A percentile compares a stretch with the other conserved stretches of the same genome.
These are phyloP conservation scores for Tinamus major DNA, from an alignment of 2,797 vertebrate species.

Conservation along the genomic window DNA sequence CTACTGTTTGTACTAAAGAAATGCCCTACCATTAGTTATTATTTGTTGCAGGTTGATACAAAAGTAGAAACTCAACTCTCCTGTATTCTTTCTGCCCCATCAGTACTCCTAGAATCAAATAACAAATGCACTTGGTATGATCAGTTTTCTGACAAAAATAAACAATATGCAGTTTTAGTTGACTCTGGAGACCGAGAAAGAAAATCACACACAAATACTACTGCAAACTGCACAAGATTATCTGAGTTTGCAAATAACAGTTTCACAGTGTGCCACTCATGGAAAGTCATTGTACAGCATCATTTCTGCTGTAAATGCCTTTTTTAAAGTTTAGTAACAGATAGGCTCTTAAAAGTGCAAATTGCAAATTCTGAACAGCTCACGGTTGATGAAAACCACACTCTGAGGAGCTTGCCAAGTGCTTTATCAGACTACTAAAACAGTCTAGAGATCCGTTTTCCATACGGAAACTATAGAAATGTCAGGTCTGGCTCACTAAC, in stretches of 20 bases:
- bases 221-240: not conserved
- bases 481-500: not conserved
- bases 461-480: not conserved
- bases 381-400: too few relatives aligned
- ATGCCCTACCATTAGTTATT: not conserved
- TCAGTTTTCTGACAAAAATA: not conserved
- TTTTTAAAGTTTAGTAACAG: not conserved
- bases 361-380: not conserved
- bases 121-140: not conserved
- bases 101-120: not conserved
- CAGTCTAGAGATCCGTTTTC: not conserved
- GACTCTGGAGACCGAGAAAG: not conserved
- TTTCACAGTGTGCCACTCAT: not conserved
- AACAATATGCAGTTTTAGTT: not conserved
- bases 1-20: not conserved
- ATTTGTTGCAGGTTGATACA: not conserved
- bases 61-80: not conserved
- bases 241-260: not conserved
- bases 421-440: not conserved
- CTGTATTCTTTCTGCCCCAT: accelerated
- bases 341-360: not conserved
- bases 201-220: not conserved
- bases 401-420: not conserved
- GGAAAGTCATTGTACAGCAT: not conserved
- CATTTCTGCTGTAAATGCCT: not conserved